Evolutionary conservation across 2,888 invertebrate species (phyloP).

Genomic region (Agriopis marginaria): DNA sequence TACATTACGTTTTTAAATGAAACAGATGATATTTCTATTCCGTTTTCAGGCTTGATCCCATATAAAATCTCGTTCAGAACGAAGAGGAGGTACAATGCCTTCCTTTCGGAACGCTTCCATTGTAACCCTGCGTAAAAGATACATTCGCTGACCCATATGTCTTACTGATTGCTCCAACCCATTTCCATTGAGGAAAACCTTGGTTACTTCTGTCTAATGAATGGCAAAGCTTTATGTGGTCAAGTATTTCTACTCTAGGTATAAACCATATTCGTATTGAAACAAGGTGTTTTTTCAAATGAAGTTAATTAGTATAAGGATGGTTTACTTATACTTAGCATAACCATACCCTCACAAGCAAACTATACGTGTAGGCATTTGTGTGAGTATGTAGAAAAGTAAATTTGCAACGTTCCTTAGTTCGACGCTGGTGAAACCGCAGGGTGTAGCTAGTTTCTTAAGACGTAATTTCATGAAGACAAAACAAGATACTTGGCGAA

Average conservation of each 20-base stretch:
- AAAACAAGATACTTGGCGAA: constrained; percentile 8
- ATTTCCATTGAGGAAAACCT: constrained; percentile 3
- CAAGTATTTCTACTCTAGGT: not conserved
- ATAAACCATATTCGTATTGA: not conserved
- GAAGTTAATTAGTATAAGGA: constrained; percentile 2
- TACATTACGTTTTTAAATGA: too few relatives aligned
- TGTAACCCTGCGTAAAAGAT: not conserved
- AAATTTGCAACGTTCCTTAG: not conserved
- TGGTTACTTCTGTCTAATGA: constrained; percentile 8
- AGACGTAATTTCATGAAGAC: not conserved
- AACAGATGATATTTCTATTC: too few relatives aligned
- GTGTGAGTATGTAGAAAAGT: not conserved
- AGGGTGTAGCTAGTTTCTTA: too few relatives aligned
- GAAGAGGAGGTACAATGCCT: too few relatives aligned
- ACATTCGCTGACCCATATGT: not conserved
- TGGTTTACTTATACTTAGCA: constrained; percentile 1
- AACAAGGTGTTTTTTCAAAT: not conserved
- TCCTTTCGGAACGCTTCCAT: too few relatives aligned
- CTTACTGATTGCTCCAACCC: not conserved
- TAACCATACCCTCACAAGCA: not conserved
- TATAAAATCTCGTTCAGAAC: too few relatives aligned
- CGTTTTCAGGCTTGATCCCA: too few relatives aligned
- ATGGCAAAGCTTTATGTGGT: constrained; percentile 1
- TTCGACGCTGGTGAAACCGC: too few relatives aligned
- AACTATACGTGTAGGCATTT: not conserved